A percentile compares a stretch with the other conserved stretches of the same genome.
phyloP scores from a whole-genome alignment of 2,888 invertebrate genomes.

The Sinopyrophorus schimmeli region DNA sequence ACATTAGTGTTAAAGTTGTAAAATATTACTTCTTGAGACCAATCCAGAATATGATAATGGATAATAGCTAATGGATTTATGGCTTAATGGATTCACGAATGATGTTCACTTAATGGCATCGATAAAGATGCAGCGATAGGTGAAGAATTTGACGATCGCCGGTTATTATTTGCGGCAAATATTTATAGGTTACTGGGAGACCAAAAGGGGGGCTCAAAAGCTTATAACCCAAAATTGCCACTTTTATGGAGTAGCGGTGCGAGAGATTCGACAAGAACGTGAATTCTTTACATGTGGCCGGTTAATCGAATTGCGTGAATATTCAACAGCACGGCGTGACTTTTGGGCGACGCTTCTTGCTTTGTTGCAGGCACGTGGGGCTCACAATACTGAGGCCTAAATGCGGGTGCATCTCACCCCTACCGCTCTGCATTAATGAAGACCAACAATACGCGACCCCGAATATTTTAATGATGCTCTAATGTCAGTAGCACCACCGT shows the following conservation, averaged over 20 bases:
- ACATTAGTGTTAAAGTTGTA: conserved; percentile 43
- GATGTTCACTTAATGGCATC: conserved; percentile 42
- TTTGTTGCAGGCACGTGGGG: conserved; percentile 37
- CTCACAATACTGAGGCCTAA: conserved; percentile 33
- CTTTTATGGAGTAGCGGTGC: conserved; percentile 9
- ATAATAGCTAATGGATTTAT: conserved; percentile 48
- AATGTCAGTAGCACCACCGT: conserved; percentile 40
- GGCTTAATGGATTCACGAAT: conserved; percentile 44
- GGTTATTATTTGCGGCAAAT: conserved; percentile 7
- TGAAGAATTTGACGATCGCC: conserved; percentile 15
- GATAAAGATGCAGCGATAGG: conserved; percentile 40
- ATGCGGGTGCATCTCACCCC: conserved; percentile 33
- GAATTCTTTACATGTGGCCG: conserved; percentile 24
- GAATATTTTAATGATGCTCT: conserved; percentile 38
- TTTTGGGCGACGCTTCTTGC: conserved; percentile 33
- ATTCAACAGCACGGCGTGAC: conserved; percentile 36
- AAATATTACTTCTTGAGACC: conserved; percentile 41
- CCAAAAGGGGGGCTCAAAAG: conserved; percentile 8
- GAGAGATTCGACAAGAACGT: conserved; percentile 11
- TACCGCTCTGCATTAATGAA: conserved; percentile 28
- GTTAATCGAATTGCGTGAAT: conserved; percentile 41
- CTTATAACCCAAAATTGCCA: conserved; percentile 10
- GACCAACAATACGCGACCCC: conserved; percentile 20
- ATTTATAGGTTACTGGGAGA: conserved; percentile 15
- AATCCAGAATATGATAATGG: conserved; percentile 40